Evolutionary conservation across 2,113 vertebrate species (phyloP).

Genomic region (Antennarius striatus): DNA sequence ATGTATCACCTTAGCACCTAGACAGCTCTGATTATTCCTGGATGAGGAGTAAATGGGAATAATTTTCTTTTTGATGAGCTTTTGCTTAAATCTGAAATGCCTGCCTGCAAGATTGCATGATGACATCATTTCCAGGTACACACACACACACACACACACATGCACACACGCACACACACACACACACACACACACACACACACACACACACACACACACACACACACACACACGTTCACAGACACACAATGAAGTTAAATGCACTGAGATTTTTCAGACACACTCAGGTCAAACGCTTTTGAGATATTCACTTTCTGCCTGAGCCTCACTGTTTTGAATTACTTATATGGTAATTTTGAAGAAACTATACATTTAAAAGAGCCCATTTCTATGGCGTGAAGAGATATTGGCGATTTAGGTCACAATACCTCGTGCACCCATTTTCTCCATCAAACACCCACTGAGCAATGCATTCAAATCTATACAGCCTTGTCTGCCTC

Average conservation of each 20-base stretch:
- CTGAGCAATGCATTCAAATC: slow-evolving; percentile 54
- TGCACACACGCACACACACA: neutral
- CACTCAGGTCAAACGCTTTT: slow-evolving; percentile 47
- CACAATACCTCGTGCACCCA: slow-evolving; percentile 47
- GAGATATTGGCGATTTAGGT: slow-evolving; percentile 61
- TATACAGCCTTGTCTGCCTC: slow-evolving; percentile 33
- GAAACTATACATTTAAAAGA: slow-evolving; percentile 79
- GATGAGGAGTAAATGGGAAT: slow-evolving; percentile 38
- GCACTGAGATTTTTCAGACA: slow-evolving; percentile 41
- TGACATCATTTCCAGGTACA: slow-evolving; percentile 27
- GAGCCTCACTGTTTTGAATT: slow-evolving; percentile 59
- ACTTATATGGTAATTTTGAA: slow-evolving; percentile 72
- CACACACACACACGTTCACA: neutral
- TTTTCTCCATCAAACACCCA: slow-evolving; percentile 66
- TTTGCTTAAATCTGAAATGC: slow-evolving; percentile 28
- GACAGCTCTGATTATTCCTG: slow-evolving; percentile 30
- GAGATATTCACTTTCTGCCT: slow-evolving; percentile 50
- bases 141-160: neutral
- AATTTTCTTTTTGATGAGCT: slow-evolving; percentile 48
- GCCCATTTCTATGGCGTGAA: slow-evolving; percentile 62
- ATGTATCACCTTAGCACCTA: slow-evolving; percentile 10
- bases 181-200: slow-evolving; percentile 20
- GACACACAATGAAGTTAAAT: slow-evolving; percentile 31
- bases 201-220: neutral
- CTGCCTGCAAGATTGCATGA: slow-evolving; percentile 16